A percentile compares a stretch with the other conserved stretches of the same genome.
These are phyloP conservation scores for Chloropsis hardwickii DNA, from an alignment of 2,113 vertebrate genomes.

Conservation along the genomic window DNA sequence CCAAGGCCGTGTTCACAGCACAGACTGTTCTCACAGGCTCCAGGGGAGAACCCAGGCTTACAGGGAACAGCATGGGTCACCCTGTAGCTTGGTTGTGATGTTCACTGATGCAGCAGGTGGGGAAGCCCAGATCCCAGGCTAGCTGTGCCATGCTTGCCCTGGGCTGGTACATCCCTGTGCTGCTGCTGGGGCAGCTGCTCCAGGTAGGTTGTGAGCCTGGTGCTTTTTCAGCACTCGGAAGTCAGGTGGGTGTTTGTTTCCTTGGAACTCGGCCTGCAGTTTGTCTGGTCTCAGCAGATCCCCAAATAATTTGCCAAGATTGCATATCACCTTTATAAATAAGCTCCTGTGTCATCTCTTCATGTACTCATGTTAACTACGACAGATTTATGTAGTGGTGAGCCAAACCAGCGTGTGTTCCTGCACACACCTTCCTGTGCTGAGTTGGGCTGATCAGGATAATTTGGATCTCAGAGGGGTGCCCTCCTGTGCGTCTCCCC, in stretches of 20 bases:
- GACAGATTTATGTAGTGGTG: neutral
- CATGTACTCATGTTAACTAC: neutral
- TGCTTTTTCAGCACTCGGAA: neutral
- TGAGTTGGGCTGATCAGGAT: neutral
- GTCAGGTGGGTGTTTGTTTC: neutral
- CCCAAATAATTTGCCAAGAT: neutral
- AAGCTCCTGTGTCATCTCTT: neutral
- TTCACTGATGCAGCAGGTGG: neutral
- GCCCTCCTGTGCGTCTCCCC: neutral
- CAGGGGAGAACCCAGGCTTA: accelerated
- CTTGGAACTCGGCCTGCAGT: neutral
- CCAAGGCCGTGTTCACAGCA: neutral
- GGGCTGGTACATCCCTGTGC: neutral
- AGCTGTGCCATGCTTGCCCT: neutral
- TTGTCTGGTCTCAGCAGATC: neutral
- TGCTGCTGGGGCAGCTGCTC: neutral
- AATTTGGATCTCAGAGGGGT: neutral
- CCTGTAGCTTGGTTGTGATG: neutral
- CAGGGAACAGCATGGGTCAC: accelerated
- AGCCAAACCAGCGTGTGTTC: neutral
- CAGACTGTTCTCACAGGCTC: neutral
- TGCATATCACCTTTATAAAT: neutral
- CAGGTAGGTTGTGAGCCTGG: neutral
- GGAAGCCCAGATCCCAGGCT: neutral
- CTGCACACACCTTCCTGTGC: neutral